Base-by-base conservation (phyloP, 1,140 invertebrate species). In the Mactra quadrangularis region DNA sequence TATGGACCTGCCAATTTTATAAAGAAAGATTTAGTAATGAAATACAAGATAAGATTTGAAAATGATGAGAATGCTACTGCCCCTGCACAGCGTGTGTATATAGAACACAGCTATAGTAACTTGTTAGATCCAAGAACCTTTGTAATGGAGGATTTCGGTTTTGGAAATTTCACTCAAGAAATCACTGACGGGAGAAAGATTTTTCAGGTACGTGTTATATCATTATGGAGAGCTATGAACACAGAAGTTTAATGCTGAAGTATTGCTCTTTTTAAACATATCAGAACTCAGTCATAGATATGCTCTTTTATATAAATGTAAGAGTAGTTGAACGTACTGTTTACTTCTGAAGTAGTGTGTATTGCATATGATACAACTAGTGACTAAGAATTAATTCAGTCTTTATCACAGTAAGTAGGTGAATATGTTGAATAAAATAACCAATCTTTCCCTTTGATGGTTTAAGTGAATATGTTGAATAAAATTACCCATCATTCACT, bases 41-140 rank as follows among this genome's bases (percentile, higher is more conserved):
- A 50, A 57, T 70, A 76, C 29, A 83, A 57, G 50, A 83, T 83
- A 17, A 53, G 72, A 45, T 83, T 83, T 77, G 82, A 83, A 71
- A 83, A 83, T 53, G 27, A 60, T 15, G 72, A 47, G 33, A 83
- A 83, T 62, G 82, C 82, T 47, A 60, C 72, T n/a, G 82, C 82
- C 3, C 74, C 82, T 38, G 82, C 82, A 7, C 82, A 83, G 41
- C 35, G 45, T 27, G 82, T 83, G 27, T 77, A 68, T 7, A 57
- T 83, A 4, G 72, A 70, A 41, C 64, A 77, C 35, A 19, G 3
- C 0, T 83, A 75, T 27, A 60, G 64, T 62, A 9, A 76, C 3
- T 15, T 57, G 6, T 27, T 83, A n/a, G 74, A 83, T 31, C 13
- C 52, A 9, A 76, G 72, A 50, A 50, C 72, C 2, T 83, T 83